Conservation (phyloP, 2,113 vertebrate species). For the Scortum barcoo region DNA sequence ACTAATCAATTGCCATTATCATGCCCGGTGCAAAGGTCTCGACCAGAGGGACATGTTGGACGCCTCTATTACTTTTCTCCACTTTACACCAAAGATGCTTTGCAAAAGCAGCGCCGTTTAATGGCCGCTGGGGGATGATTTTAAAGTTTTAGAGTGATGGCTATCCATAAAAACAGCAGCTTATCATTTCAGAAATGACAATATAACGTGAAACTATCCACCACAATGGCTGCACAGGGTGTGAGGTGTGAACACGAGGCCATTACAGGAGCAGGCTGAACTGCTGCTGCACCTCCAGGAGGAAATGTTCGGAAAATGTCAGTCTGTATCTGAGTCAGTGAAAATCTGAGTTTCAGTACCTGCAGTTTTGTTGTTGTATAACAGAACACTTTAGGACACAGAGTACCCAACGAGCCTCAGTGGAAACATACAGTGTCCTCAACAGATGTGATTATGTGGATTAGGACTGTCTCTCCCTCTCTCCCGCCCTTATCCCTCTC, state of each 20-base stretch:
- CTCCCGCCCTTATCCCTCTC: slow-evolving; percentile 21
- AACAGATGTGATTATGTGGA: slow-evolving; percentile 74
- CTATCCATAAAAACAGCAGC: slow-evolving; percentile 42
- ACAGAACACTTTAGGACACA: slow-evolving; percentile 54
- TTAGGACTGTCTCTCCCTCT: slow-evolving; percentile 59
- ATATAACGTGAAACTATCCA: slow-evolving; percentile 29
- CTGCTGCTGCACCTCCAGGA: slow-evolving; percentile 17
- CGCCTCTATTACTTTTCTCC: slow-evolving; percentile 16
- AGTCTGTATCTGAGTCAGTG: slow-evolving; percentile 12
- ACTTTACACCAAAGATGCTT: slow-evolving; percentile 30
- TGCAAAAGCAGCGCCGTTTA: slow-evolving; percentile 24
- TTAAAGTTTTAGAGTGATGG: slow-evolving; percentile 46
- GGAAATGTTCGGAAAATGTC: slow-evolving; percentile 32
- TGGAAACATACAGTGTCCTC: slow-evolving; percentile 69
- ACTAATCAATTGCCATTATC: slow-evolving; percentile 79
- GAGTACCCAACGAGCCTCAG: slow-evolving; percentile 47
- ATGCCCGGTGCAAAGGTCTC: slow-evolving; percentile 59
- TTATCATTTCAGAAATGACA: slow-evolving; percentile 37
- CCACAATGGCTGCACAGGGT: slow-evolving; percentile 23
- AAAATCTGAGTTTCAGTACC: slow-evolving; percentile 9
- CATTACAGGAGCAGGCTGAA: slow-evolving; percentile 31
- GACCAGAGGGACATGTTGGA: slow-evolving; percentile 52
- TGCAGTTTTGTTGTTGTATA: slow-evolving; percentile 50
- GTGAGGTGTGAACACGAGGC: slow-evolving; percentile 29
- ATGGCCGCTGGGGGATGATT: slow-evolving; percentile 27